Conservation (phyloP, 2,888 invertebrate species). For the Anaspis maculata region DNA sequence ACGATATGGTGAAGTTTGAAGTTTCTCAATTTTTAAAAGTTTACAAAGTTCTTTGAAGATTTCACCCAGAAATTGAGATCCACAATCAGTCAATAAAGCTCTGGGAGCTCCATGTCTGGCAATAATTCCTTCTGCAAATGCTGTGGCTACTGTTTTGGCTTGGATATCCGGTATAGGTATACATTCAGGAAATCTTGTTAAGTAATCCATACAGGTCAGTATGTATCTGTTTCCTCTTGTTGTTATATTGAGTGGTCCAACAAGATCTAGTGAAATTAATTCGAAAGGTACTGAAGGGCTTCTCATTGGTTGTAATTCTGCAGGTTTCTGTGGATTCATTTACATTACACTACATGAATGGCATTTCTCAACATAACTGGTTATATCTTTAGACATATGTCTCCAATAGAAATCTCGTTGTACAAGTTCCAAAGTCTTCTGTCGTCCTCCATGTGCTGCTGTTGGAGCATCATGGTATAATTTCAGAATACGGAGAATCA, state of each 20-base stretch:
- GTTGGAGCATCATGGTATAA: neutral
- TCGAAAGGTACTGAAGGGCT: slow-evolving; percentile 12
- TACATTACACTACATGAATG: slow-evolving; percentile 1
- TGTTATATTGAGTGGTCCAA: slow-evolving; percentile 18
- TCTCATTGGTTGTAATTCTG: slow-evolving; percentile 1
- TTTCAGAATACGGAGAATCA: neutral
- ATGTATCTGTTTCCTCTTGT: slow-evolving; percentile 14
- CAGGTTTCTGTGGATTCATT: neutral
- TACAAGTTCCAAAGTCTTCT: slow-evolving; percentile 1
- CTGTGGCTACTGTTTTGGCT: slow-evolving; percentile 21
- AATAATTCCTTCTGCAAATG: slow-evolving; percentile 14
- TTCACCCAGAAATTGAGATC: slow-evolving; percentile 11
- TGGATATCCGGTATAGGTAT: slow-evolving; percentile 24
- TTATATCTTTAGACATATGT: neutral
- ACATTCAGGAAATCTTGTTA: slow-evolving; percentile 18
- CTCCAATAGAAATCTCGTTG: neutral
- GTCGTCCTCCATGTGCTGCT: no score
- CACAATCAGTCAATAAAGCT: no score
- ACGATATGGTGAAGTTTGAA: slow-evolving; percentile 9
- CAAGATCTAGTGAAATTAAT: slow-evolving; percentile 17
- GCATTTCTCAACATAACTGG: neutral
- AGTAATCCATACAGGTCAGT: no score
- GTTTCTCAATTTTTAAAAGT: no score
- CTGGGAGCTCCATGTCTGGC: no score
- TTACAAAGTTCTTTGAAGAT: slow-evolving; percentile 8